A percentile compares a stretch with the other conserved stretches of the same genome.
phyloP scores from a whole-genome alignment of 2,888 invertebrate genomes.

The Neuroscelio doddi region DNA sequence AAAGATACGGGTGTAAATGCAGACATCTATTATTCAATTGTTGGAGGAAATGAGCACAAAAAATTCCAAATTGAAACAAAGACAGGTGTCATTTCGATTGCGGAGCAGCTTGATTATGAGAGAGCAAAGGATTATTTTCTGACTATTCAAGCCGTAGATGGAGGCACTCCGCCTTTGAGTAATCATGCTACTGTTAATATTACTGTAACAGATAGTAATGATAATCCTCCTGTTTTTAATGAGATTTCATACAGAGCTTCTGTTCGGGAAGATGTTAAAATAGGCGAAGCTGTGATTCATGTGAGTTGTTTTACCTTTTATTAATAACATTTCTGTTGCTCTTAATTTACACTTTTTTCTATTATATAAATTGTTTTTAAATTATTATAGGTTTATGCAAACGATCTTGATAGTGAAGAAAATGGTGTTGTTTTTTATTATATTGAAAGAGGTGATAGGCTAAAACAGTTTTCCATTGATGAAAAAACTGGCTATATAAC shows the following conservation, averaged over 20 bases:
- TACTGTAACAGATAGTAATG: conserved; percentile 88
- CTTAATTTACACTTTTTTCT: not conserved
- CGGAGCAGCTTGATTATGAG: conserved; percentile 90
- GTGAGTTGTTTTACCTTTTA: conserved; percentile 70
- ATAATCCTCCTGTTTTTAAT: conserved; percentile 88
- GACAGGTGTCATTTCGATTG: conserved; percentile 83
- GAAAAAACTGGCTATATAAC: conserved; percentile 83
- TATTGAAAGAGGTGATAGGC: conserved; percentile 83
- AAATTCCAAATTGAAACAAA: conserved; percentile 85
- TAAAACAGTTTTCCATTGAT: conserved; percentile 86
- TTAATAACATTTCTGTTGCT: not conserved
- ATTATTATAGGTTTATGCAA: conserved; percentile 78
- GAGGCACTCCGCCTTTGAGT: conserved; percentile 90
- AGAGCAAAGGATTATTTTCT: conserved; percentile 88
- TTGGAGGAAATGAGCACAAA: conserved; percentile 90
- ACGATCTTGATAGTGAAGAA: conserved; percentile 86
- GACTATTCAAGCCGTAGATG: conserved; percentile 92
- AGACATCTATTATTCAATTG: conserved; percentile 89
- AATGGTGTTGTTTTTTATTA: conserved; percentile 87
- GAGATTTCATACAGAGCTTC: conserved; percentile 84
- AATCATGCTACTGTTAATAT: conserved; percentile 91
- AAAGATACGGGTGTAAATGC: conserved; percentile 95
- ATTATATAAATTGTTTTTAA: not conserved
- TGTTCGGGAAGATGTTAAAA: conserved; percentile 84
- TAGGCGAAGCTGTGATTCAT: conserved; percentile 83